Evolutionary conservation across 2,113 vertebrate genomes (phyloP).

Genomic region (Cottus gobio): DNA sequence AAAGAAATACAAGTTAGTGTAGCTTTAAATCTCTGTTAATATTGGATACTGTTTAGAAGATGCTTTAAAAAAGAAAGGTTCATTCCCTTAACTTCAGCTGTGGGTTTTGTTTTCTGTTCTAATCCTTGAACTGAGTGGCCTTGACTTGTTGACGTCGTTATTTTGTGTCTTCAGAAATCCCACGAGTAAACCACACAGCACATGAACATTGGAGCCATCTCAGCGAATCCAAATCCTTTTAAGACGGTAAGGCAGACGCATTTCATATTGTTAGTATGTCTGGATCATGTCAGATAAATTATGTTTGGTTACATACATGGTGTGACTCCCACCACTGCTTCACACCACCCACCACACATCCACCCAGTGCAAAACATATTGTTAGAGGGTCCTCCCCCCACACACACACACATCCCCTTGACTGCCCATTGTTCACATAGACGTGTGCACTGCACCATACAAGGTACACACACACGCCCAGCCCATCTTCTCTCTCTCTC

Average conservation of each 20-base stretch:
- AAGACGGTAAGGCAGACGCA: neutral
- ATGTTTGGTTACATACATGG: neutral
- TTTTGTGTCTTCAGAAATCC: neutral
- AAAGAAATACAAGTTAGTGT: too few species aligned
- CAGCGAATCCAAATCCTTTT: neutral
- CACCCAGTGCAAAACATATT: too few species aligned
- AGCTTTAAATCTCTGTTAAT: neutral
- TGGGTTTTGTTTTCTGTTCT: neutral
- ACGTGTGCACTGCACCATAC: conserved; percentile 27
- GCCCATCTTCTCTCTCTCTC: neutral
- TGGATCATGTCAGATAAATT: neutral
- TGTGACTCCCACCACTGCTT: neutral
- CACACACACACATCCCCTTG: neutral
- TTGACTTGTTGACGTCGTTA: neutral
- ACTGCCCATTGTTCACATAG: conserved; percentile 13
- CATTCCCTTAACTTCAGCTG: neutral
- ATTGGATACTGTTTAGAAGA: neutral
- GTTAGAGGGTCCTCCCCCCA: too few species aligned
- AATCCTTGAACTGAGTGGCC: neutral
- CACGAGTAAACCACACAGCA: neutral
- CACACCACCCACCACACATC: neutral
- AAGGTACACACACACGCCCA: conserved; percentile 12
- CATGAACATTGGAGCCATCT: neutral
- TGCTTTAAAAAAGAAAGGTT: neutral
- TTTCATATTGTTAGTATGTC: neutral